phyloP scores from a whole-genome alignment of 2,113 vertebrate genomes.

The Gulo gulo region DNA sequence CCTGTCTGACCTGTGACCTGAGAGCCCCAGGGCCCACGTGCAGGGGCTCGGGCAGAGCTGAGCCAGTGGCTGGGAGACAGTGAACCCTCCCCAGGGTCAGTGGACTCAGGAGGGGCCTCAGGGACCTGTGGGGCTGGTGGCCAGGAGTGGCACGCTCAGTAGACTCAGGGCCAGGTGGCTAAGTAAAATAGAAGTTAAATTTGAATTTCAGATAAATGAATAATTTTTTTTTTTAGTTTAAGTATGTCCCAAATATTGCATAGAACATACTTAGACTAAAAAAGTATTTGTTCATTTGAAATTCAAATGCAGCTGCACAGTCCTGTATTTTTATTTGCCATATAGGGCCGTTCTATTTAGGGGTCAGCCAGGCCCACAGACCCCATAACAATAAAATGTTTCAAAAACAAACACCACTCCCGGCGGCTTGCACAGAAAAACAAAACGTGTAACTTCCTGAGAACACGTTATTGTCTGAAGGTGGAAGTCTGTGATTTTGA shows the following conservation, averaged over 20 bases:
- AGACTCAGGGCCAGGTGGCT: not conserved
- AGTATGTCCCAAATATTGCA: not conserved
- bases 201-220: not conserved
- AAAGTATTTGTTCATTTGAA: not conserved
- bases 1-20: not conserved
- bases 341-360: not conserved
- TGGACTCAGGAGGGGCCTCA: not conserved
- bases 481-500: constrained; percentile 71
- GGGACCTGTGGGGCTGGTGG: not conserved
- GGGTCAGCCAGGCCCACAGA: not conserved
- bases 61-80: not conserved
- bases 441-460: constrained; percentile 61
- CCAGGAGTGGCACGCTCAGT: not conserved
- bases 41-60: not conserved
- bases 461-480: constrained; percentile 53
- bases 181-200: not conserved
- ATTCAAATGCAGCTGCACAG: not conserved
- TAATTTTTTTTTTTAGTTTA: not conserved
- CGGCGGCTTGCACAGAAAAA: constrained; percentile 30
- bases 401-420: constrained; percentile 32
- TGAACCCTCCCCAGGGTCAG: not conserved
- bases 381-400: not conserved
- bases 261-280: not conserved
- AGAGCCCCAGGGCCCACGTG: not conserved
- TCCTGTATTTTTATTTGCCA: not conserved